These are phyloP conservation scores for Drosophila borborema DNA, from an alignment of 2,888 invertebrate genomes.

Conservation along the genomic window DNA sequence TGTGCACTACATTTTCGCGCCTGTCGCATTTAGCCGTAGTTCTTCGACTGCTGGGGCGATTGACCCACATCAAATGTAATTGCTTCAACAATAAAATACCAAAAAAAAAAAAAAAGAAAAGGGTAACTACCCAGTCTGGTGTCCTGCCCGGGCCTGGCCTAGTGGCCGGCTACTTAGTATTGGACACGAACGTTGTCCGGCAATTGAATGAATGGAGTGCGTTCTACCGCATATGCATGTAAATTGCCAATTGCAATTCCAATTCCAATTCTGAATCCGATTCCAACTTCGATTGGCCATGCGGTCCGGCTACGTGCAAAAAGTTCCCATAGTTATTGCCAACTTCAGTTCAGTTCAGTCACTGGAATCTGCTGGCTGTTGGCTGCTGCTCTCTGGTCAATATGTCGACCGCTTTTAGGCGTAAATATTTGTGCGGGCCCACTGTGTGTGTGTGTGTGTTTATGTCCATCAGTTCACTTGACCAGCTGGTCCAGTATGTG, in stretches of 20 bases:
- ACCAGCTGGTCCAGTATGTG: constrained; percentile 27
- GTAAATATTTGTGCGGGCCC: constrained; percentile 65
- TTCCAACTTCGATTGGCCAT: constrained; percentile 36
- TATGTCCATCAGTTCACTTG: constrained; percentile 19
- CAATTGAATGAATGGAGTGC: constrained; percentile 76
- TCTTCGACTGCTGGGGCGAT: not conserved
- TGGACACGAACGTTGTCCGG: constrained; percentile 46
- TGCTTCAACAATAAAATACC: constrained; percentile 60
- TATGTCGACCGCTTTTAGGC: constrained; percentile 68
- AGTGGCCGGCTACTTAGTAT: constrained; percentile 64
- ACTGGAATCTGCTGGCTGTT: constrained; percentile 3
- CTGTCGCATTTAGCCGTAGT: constrained; percentile 3
- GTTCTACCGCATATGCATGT: constrained; percentile 75
- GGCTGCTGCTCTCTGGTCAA: constrained; percentile 12
- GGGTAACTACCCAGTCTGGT: not conserved
- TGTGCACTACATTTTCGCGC: constrained; percentile 49
- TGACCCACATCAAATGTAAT: constrained; percentile 60
- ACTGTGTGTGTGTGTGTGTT: constrained; percentile 11
- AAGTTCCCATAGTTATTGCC: constrained; percentile 19
- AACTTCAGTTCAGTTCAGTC: constrained; percentile 20
- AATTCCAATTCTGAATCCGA: constrained; percentile 61
- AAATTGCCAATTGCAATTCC: constrained; percentile 76
- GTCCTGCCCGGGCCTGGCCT: not conserved
- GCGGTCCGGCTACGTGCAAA: constrained; percentile 17
- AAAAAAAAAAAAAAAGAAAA: constrained; percentile 13